These are phyloP conservation scores for Mormyrops attenuatus DNA, from an alignment of 2,797 vertebrate species.

Conservation along the genomic window DNA sequence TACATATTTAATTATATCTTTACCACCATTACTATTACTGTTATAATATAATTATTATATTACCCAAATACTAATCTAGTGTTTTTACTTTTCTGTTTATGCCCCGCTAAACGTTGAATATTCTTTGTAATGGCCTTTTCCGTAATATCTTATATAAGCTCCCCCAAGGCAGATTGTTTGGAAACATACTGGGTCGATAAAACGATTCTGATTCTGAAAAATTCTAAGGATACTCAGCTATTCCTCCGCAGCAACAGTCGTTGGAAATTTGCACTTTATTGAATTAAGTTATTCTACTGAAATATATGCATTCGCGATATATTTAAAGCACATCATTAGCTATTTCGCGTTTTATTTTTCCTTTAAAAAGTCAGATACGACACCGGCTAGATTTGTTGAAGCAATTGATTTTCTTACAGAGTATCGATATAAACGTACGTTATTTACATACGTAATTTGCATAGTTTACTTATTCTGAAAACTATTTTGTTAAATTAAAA, in stretches of 20 bases:
- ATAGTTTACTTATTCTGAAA: neutral
- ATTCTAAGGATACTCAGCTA: neutral
- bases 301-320: neutral
- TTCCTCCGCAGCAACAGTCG: neutral
- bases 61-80: neutral
- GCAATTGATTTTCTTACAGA: neutral
- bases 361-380: neutral
- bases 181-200: neutral
- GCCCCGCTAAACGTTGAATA: neutral
- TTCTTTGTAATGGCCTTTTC: neutral
- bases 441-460: neutral
- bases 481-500: neutral
- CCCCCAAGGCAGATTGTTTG: neutral
- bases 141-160: neutral
- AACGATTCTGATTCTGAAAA: neutral
- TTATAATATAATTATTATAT: neutral
- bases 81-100: neutral
- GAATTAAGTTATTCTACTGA: neutral
- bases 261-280: neutral
- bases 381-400: neutral
- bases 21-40: neutral
- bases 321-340: neutral
- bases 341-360: neutral
- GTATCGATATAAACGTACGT: neutral
- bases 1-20: neutral